phyloP scores from a whole-genome alignment of 1,140 invertebrate species.

The Nasonia longicornis region DNA sequence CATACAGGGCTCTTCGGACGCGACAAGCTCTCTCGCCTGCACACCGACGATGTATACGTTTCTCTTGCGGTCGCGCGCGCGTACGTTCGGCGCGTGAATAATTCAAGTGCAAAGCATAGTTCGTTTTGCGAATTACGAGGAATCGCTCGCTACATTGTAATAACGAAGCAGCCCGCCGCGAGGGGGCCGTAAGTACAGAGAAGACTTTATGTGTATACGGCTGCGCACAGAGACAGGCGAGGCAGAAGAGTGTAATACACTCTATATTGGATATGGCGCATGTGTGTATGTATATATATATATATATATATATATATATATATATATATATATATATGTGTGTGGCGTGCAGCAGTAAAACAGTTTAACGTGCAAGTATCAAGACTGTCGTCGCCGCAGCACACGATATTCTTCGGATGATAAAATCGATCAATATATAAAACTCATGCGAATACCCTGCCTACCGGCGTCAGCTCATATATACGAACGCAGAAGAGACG shows the following conservation, averaged over 20 bases:
- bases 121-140: slow-evolving; percentile 15
- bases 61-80: background rate
- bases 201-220: background rate
- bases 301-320: background rate
- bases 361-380: slow-evolving; percentile 32
- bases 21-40: background rate
- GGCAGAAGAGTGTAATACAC: slow-evolving; percentile 18
- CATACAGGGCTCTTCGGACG: background rate
- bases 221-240: background rate
- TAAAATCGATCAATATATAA: slow-evolving; percentile 40
- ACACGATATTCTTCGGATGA: slow-evolving; percentile 37
- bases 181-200: slow-evolving; percentile 21
- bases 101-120: slow-evolving; percentile 13
- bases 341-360: slow-evolving; percentile 30
- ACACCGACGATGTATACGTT: background rate
- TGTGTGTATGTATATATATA: background rate
- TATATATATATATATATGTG: background rate
- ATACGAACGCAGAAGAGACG: background rate
- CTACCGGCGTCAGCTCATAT: background rate
- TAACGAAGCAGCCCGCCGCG: background rate
- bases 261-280: slow-evolving; percentile 6
- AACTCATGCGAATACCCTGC: background rate
- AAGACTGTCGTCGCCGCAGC: slow-evolving; percentile 25
- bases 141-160: slow-evolving; percentile 32
- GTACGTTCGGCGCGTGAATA: background rate